Evolutionary conservation across 2,113 vertebrate genomes (phyloP).

Genomic region (Muntiacus reevesi): DNA sequence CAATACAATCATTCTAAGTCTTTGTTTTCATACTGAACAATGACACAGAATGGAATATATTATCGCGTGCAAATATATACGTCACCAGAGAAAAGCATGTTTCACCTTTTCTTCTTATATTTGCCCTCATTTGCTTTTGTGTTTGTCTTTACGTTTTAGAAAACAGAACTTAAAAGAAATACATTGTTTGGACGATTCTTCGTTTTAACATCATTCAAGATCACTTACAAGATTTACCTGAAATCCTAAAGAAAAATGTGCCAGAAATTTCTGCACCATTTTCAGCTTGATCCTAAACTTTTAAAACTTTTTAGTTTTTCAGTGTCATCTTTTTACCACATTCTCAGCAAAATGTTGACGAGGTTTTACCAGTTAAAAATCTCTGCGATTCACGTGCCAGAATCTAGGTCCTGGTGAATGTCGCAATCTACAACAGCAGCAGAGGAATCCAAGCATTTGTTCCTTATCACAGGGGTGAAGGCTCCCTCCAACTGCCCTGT

Average conservation of each 20-base stretch:
- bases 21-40: slow-evolving; percentile 65
- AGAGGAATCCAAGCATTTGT: too few species aligned
- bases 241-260: slow-evolving; percentile 39
- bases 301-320: not conserved
- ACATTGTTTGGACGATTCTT: not conserved
- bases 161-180: not conserved
- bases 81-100: slow-evolving; percentile 30
- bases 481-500: not conserved
- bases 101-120: slow-evolving; percentile 58
- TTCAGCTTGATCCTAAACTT: not conserved
- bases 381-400: not conserved
- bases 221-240: not conserved
- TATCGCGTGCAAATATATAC: not conserved
- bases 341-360: not conserved
- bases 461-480: not conserved
- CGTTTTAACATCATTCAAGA: not conserved
- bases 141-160: not conserved
- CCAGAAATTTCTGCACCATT: not conserved
- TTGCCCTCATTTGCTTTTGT: not conserved
- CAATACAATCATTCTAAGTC: slow-evolving; percentile 50
- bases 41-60: slow-evolving; percentile 26
- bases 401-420: not conserved
- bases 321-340: not conserved
- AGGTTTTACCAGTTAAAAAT: not conserved
- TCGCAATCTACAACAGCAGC: not conserved